Percentiles rank a stretch among this genome's conserved stretches.
These are phyloP conservation scores for Hypothenemus hampei DNA, from an alignment of 1,140 invertebrate genomes.

Conservation along the genomic window DNA sequence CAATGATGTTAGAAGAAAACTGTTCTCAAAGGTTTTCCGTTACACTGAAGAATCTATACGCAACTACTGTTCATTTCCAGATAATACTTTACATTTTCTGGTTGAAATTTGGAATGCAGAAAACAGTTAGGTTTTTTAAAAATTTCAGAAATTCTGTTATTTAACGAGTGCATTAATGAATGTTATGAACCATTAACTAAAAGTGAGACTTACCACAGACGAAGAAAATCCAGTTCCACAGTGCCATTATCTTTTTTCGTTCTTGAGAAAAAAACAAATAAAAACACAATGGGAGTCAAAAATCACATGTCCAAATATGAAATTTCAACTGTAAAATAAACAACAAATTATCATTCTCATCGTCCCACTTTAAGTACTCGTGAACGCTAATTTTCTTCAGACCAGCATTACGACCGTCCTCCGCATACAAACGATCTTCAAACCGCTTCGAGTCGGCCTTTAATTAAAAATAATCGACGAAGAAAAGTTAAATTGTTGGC, in stretches of 20 bases:
- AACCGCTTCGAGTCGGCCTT: slow-evolving; percentile 6
- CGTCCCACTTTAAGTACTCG: not conserved
- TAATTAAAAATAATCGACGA: slow-evolving; percentile 18
- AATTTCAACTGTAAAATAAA: not conserved
- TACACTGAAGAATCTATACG: not conserved
- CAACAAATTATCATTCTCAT: not conserved
- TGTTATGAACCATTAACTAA: not conserved
- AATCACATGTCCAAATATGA: not conserved
- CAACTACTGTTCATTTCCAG: not conserved
- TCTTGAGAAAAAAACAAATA: not conserved
- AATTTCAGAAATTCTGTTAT: not conserved
- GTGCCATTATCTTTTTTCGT: not conserved
- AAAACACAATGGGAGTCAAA: not conserved
- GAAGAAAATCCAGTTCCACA: not conserved
- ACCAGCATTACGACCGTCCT: not conserved
- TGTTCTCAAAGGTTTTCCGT: not conserved
- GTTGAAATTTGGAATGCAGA: not conserved
- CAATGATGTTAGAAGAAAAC: not conserved
- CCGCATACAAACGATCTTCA: slow-evolving; percentile 4
- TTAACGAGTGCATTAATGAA: not conserved
- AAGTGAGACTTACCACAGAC: not conserved
- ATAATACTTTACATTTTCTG: not conserved
- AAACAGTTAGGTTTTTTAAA: not conserved
- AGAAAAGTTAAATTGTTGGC: slow-evolving; percentile 24
- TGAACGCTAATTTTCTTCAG: slow-evolving; percentile 4